These are phyloP conservation scores for Mesorhabditis belari DNA, from an alignment of 2,888 invertebrate genomes.

Conservation along the genomic window DNA sequence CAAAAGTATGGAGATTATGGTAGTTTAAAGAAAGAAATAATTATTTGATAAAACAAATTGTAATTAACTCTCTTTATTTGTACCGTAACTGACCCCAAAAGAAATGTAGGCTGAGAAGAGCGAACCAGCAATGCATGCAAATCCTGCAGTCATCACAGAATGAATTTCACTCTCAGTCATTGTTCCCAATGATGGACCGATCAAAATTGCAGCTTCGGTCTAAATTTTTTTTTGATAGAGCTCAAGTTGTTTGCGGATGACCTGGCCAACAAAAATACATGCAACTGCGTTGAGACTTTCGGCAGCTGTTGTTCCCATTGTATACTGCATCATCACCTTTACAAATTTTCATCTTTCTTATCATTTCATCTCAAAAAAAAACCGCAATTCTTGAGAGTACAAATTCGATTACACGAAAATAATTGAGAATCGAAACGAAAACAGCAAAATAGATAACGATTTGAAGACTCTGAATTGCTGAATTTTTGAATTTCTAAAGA, in stretches of 20 bases:
- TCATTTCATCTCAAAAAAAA: background rate
- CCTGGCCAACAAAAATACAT: slow-evolving; percentile 88
- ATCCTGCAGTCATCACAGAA: slow-evolving; percentile 85
- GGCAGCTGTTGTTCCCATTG: slow-evolving; percentile 80
- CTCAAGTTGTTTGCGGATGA: too few species aligned
- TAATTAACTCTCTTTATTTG: too few species aligned
- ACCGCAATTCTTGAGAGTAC: slow-evolving; percentile 59
- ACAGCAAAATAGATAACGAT: slow-evolving; percentile 91
- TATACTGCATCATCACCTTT: slow-evolving; percentile 57
- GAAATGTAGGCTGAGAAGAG: slow-evolving; percentile 83
- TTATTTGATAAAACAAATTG: too few species aligned
- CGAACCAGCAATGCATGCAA: slow-evolving; percentile 85
- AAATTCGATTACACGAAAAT: slow-evolving; percentile 79
- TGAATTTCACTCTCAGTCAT: slow-evolving; percentile 82
- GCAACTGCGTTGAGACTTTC: slow-evolving; percentile 86
- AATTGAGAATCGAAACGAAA: slow-evolving; percentile 79
- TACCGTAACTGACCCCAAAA: slow-evolving; percentile 58
- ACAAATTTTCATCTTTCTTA: too few species aligned
- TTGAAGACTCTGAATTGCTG: slow-evolving; percentile 63
- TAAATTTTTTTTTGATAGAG: too few species aligned
- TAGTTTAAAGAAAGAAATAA: too few species aligned
- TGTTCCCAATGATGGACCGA: slow-evolving; percentile 74
- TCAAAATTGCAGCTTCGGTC: slow-evolving; percentile 81
- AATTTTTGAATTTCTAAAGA: background rate
- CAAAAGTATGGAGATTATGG: too few species aligned